phyloP scores from a whole-genome alignment of 2,888 invertebrate genomes.

The Pollenia labialis region DNA sequence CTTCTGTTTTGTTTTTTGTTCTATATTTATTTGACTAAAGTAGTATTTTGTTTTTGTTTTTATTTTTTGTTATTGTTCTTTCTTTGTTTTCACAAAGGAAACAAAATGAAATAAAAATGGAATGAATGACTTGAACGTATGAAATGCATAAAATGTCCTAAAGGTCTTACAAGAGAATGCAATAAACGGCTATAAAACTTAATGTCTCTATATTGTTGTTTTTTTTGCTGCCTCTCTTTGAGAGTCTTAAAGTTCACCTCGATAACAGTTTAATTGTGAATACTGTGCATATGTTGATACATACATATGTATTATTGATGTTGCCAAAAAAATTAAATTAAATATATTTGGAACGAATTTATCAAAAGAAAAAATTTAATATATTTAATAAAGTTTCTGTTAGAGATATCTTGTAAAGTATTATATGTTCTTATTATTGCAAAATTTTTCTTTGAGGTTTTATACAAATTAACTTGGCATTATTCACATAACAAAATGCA shows the following conservation, averaged over 20 bases:
- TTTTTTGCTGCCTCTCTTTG: conserved; percentile 11
- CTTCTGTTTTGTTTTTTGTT: conserved; percentile 4
- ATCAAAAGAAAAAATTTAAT: too few relatives aligned
- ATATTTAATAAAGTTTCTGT: too few relatives aligned
- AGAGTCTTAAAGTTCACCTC: conserved; percentile 26
- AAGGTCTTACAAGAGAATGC: conserved; percentile 66
- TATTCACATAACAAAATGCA: too few relatives aligned
- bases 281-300: background rate
- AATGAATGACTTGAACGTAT: conserved; percentile 30
- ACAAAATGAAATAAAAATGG: conserved; percentile 47
- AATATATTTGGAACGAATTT: background rate
- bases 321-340: conserved; percentile 23
- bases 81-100: conserved; percentile 33
- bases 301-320: conserved; percentile 20
- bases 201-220: conserved; percentile 44
- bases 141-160: conserved; percentile 64
- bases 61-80: conserved; percentile 3
- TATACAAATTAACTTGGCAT: too few relatives aligned
- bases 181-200: conserved; percentile 65
- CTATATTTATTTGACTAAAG: conserved; percentile 49
- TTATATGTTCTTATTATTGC: too few relatives aligned
- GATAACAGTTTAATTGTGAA: conserved; percentile 10
- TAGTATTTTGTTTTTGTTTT: conserved; percentile 34
- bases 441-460: too few relatives aligned
- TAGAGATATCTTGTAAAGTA: too few relatives aligned